Base-by-base conservation (phyloP, 2,113 vertebrate genomes). In the western clawed frog (Xenopus tropicalis) region DNA sequence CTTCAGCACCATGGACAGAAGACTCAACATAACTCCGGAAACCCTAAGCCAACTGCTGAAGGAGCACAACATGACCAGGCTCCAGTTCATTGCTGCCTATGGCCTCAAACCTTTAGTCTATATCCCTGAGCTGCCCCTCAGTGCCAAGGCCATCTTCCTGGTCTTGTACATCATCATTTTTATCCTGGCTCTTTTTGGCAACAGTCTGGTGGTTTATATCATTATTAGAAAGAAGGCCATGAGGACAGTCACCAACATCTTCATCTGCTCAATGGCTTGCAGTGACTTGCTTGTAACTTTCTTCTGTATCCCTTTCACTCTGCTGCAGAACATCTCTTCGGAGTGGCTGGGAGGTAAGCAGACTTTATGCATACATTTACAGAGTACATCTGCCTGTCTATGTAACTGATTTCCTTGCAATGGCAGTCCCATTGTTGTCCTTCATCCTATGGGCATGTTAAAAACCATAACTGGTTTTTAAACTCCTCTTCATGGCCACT, bases 201-300 rank as follows among this genome's bases (percentile, higher is more conserved):
- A 93, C 77, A 89, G 85, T 58, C 78, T 93, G 82, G 91, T 93
- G 72, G 84, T 93, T 17, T 92, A 87, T 73, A 86, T 91, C 44
- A 78, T 93, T 48, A 57, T 87, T 52, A 87, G 85, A 71, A 90
- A 89, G 19, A 83, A 91, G 9, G 78, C 86, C 16, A 80, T 84
- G 20, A 88, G 89, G 61, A 93, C 89, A 1, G 88, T 85, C 12
- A 92, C 89, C 11, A 91, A 89, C 59, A 83, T 93, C 42, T 93
- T 92, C 67, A 90, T 93, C 62, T 90, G 89, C 72, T 93, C 91
- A 0, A 75, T 93, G 83, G 91, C 92, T 1, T 86, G 92, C 77
- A 93, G 92, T 67, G 92, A 93, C 82, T 86, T 93, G 62, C 88
- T 93, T 78, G 92, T 93, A 85, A 93, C 91, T 66, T 92, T 93